Percentiles rank a stretch among this genome's conserved stretches.
Evolutionary conservation across 2,113 vertebrate species (phyloP).

Genomic region (Butastur rufipennis): DNA sequence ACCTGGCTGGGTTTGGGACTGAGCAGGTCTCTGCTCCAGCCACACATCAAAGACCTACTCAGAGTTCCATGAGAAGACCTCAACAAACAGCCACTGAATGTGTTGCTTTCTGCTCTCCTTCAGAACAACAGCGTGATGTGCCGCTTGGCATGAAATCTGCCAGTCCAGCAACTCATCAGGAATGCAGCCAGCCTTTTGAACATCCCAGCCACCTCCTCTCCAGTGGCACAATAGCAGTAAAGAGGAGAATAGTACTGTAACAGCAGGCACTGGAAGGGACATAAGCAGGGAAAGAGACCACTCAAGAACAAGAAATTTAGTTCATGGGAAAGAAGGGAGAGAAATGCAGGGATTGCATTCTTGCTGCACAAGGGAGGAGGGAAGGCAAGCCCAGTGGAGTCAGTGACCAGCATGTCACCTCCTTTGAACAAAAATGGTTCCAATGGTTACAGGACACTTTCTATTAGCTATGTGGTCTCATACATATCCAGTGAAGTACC

Average conservation of each 20-base stretch:
- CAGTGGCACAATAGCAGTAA: not conserved
- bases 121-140: not conserved
- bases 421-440: slow-evolving; percentile 24
- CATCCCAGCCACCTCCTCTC: not conserved
- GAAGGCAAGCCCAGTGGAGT: not conserved
- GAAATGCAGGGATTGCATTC: not conserved
- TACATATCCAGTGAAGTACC: not conserved
- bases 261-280: not conserved
- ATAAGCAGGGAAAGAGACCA: not conserved
- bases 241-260: not conserved
- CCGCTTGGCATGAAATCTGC: not conserved
- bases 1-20: not conserved
- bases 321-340: slow-evolving; percentile 18
- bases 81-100: not conserved
- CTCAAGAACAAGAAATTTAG: not conserved
- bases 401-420: not conserved
- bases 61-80: not conserved
- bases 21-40: not conserved
- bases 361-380: not conserved
- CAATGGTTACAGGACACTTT: slow-evolving; percentile 30
- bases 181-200: not conserved
- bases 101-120: not conserved
- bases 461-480: slow-evolving; percentile 36
- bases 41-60: not conserved
- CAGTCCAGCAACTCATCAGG: not conserved